Evolutionary conservation across 1,140 invertebrate genomes (phyloP), one percentile per base, ranked within the genome.

Genomic region (Bicyclus anynana): DNA sequence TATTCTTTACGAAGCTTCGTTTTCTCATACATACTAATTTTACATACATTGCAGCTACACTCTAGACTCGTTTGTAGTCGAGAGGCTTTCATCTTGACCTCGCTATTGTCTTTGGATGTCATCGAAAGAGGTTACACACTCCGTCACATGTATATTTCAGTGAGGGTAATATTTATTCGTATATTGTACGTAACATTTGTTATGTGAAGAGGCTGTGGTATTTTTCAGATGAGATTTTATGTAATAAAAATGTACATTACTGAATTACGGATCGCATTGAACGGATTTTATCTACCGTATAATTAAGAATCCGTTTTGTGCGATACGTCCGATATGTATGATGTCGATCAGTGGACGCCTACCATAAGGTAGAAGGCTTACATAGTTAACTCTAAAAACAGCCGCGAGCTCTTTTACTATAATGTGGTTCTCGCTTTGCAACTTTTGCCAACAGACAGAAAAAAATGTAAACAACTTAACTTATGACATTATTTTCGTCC

Each of bases 81-180:
- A 40, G 13, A 17, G 17, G 37, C 37, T 40, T 40, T 17, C 37
- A 17, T 40, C 37, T 40, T 40, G 37, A 40, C 37, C 37, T 40
- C 37, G 37, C 37, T 40, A 16, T 40, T 40, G 37, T 40, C 37
- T 40, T 40, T 17, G 16, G 37, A 40, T 40, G 9, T 17, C 37
- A 40, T 40, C 37, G 37, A 40, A 40, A 40, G 37, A 17, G 37
- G 37, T 40, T 40, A 40, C 37, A 14, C 16, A 4, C 37, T 17
- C 13, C 37, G 13, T 40, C 37, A 40, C 37, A 40, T 40, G 16
- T 17, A 40, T 40, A 17, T 40, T 40, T 3, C 37, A 40, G 13
- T 14, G 2, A 14, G 16, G 37, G 17, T 16, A 16, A 40, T 40
- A 40, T 17, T 16, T 40, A 40, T 17, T 16, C 37, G 9, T 35